These are phyloP conservation scores for Camponotus vicinus DNA, from an alignment of 1,140 invertebrate species.

Conservation along the genomic window DNA sequence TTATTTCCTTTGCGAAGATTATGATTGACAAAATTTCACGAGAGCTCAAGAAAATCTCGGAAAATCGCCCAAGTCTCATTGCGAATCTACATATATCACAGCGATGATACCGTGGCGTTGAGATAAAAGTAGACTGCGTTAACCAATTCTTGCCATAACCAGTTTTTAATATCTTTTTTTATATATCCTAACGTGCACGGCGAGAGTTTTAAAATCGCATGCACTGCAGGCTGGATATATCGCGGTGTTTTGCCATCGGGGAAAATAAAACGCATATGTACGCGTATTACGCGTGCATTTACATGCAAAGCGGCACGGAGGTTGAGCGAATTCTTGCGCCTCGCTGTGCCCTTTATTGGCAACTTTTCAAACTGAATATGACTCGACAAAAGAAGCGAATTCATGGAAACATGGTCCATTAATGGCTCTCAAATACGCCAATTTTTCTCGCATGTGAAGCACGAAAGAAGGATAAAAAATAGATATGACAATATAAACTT, in stretches of 20 bases:
- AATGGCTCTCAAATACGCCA: slow-evolving; percentile 15
- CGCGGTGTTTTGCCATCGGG: background rate
- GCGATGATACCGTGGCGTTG: background rate
- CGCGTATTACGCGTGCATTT: slow-evolving; percentile 39
- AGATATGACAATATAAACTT: background rate
- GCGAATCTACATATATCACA: background rate
- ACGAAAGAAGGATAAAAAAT: background rate
- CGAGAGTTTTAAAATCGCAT: slow-evolving; percentile 39
- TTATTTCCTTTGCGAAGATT: background rate
- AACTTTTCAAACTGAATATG: slow-evolving; percentile 38
- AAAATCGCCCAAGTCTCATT: background rate
- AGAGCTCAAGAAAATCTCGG: background rate
- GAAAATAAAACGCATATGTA: slow-evolving; percentile 27
- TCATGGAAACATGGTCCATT: slow-evolving; percentile 25
- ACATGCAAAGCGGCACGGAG: slow-evolving; percentile 30
- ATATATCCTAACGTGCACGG: background rate
- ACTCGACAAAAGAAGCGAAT: slow-evolving; percentile 39
- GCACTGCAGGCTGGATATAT: slow-evolving; percentile 17
- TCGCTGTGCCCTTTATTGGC: slow-evolving; percentile 50
- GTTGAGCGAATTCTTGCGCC: slow-evolving; percentile 38
- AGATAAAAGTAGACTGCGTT: slow-evolving; percentile 16
- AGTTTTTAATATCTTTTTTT: slow-evolving; percentile 34
- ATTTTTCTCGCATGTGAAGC: background rate
- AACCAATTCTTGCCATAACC: slow-evolving; percentile 28
- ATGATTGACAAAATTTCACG: background rate